Percentiles rank a stretch among this genome's conserved stretches.
Evolutionary conservation across 1,140 invertebrate genomes (phyloP).

Genomic region (Lineus longissimus): DNA sequence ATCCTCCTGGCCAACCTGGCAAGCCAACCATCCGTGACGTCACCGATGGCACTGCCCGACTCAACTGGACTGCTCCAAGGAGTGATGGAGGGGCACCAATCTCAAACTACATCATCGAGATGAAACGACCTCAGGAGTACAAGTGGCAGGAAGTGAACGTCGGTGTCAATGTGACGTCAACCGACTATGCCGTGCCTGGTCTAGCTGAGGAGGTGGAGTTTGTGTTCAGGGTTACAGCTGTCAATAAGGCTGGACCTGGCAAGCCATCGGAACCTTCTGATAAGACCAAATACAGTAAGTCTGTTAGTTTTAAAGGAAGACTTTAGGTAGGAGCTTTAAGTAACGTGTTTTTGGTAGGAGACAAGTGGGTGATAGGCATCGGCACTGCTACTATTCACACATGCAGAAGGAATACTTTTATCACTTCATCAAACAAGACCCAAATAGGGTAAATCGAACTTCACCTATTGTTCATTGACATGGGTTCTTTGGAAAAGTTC

Average conservation of each 20-base stretch:
- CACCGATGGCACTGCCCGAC: conserved; percentile 88
- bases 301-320: conserved; percentile 89
- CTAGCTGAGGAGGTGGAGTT: conserved; percentile 71
- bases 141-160: conserved; percentile 30
- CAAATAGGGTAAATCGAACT: too few species aligned
- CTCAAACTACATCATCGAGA: conserved; percentile 46
- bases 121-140: conserved; percentile 62
- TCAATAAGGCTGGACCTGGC: conserved; percentile 45
- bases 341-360: conserved; percentile 78
- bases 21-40: conserved; percentile 87
- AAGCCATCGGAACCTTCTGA: conserved; percentile 65
- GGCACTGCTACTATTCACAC: too few species aligned
- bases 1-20: conserved; percentile 84
- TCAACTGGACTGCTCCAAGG: conserved; percentile 73
- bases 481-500: too few species aligned
- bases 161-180: not conserved
- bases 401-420: too few species aligned
- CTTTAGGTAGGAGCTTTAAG: conserved; percentile 82
- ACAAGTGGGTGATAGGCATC: not conserved
- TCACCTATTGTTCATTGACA: too few species aligned
- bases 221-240: conserved; percentile 42
- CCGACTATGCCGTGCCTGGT: conserved; percentile 67
- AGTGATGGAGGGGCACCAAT: conserved; percentile 37
- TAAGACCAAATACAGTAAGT: conserved; percentile 77
- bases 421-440: too few species aligned